Percentiles rank a stretch among this genome's conserved stretches.
Evolutionary conservation across 2,113 vertebrate genomes (phyloP).

Genomic region (Jacana jacana): DNA sequence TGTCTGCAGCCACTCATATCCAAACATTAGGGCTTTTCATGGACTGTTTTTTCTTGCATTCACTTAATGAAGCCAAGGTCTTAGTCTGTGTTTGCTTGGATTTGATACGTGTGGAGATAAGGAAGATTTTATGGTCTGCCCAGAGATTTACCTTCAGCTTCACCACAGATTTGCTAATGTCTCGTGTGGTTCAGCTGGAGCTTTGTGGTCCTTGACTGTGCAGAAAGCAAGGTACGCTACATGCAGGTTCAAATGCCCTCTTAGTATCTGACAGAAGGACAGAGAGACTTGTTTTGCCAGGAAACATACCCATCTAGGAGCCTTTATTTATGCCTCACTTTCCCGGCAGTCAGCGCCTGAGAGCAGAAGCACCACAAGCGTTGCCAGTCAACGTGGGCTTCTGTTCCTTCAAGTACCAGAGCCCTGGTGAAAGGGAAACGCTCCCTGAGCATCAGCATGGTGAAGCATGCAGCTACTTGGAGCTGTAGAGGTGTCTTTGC

Average conservation of each 20-base stretch:
- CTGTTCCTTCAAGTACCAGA: background rate
- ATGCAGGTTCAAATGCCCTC: background rate
- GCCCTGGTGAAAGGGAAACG: background rate
- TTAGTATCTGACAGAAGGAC: background rate
- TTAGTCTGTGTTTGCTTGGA: background rate
- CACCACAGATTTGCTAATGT: background rate
- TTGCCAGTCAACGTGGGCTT: background rate
- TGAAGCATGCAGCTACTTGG: rapidly evolving
- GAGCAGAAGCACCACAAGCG: background rate
- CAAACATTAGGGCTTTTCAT: background rate
- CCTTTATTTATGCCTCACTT: background rate
- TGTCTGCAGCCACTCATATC: background rate
- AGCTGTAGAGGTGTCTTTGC: background rate
- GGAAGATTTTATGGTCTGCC: background rate
- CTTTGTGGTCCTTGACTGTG: background rate
- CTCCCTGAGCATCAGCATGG: background rate
- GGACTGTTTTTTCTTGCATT: background rate
- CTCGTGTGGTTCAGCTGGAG: background rate
- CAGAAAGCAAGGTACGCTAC: background rate
- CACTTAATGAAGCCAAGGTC: background rate
- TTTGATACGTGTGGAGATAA: background rate
- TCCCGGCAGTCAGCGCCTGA: background rate
- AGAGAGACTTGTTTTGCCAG: background rate
- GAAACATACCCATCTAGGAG: background rate
- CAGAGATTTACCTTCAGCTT: background rate